These are phyloP conservation scores for Cepaea hortensis DNA, from an alignment of 2,888 invertebrate species.

Conservation along the genomic window DNA sequence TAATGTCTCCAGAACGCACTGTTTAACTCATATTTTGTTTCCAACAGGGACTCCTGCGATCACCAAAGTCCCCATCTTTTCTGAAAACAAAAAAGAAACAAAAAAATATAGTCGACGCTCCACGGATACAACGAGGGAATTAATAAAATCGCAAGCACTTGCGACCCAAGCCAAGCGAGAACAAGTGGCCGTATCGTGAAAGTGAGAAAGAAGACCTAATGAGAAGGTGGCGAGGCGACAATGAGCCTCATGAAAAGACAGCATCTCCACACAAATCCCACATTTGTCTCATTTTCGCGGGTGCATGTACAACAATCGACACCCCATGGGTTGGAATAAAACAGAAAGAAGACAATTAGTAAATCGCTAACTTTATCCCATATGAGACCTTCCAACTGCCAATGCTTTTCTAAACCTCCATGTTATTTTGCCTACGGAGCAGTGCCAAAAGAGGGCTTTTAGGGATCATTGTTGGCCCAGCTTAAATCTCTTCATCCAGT, in stretches of 20 bases:
- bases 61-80: too few relatives aligned
- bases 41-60: too few relatives aligned
- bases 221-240: slow-evolving; percentile 1
- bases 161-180: slow-evolving; percentile 20
- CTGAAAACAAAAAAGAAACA: too few relatives aligned
- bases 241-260: not conserved
- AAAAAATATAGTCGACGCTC: not conserved
- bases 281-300: slow-evolving; percentile 36
- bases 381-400: not conserved
- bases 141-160: slow-evolving; percentile 6
- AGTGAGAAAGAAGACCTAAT: slow-evolving; percentile 10
- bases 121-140: not conserved
- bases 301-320: slow-evolving; percentile 3
- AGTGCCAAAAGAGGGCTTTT: not conserved
- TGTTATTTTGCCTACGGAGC: slow-evolving; percentile 16
- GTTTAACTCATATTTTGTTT: too few relatives aligned
- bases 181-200: slow-evolving; percentile 3
- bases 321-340: slow-evolving; percentile 27
- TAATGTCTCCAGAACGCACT: too few relatives aligned
- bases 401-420: too few relatives aligned
- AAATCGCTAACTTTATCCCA: slow-evolving; percentile 30
- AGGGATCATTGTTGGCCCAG: not conserved
- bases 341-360: slow-evolving; percentile 30
- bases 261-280: not conserved
- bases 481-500: not conserved